Evolutionary conservation across 2,113 vertebrate species (phyloP).

Genomic region (Formicarius rufipectus): DNA sequence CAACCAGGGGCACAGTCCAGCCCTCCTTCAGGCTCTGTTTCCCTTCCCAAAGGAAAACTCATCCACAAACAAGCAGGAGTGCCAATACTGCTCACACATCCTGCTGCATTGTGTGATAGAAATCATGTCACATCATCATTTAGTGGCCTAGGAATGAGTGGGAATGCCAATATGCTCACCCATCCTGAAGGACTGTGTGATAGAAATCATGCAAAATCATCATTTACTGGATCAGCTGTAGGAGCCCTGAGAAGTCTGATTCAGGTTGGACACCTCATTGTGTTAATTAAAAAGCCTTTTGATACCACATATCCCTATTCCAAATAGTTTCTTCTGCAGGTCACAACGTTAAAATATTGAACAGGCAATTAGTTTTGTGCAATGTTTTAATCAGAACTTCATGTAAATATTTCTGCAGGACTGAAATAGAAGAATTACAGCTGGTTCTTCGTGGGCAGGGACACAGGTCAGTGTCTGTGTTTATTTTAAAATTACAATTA

Average conservation of each 20-base stretch:
- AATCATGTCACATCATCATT: too few relatives aligned
- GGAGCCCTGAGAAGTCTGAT: neutral
- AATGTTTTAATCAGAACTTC: neutral
- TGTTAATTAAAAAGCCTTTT: neutral
- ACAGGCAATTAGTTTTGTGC: neutral
- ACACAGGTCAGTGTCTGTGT: neutral
- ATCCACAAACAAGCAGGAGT: fast-evolving
- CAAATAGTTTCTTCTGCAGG: neutral
- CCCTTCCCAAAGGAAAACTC: fast-evolving
- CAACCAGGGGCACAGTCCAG: fast-evolving
- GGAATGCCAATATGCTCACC: fast-evolving
- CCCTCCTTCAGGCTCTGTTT: fast-evolving
- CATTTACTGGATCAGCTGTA: fast-evolving
- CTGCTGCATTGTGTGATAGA: neutral
- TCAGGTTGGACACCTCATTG: neutral
- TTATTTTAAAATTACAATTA: neutral
- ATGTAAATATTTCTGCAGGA: neutral
- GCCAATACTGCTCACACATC: neutral
- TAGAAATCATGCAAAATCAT: neutral
- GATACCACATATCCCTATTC: fast-evolving
- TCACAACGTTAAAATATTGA: neutral
- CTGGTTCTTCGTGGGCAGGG: neutral
- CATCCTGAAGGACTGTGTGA: fast-evolving
- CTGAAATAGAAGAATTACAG: neutral
- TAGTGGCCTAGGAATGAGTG: too few relatives aligned